Evolutionary conservation across 2,888 invertebrate species (phyloP), one percentile per base, ranked within the genome.

Genomic region (Hypsopygia costalis): DNA sequence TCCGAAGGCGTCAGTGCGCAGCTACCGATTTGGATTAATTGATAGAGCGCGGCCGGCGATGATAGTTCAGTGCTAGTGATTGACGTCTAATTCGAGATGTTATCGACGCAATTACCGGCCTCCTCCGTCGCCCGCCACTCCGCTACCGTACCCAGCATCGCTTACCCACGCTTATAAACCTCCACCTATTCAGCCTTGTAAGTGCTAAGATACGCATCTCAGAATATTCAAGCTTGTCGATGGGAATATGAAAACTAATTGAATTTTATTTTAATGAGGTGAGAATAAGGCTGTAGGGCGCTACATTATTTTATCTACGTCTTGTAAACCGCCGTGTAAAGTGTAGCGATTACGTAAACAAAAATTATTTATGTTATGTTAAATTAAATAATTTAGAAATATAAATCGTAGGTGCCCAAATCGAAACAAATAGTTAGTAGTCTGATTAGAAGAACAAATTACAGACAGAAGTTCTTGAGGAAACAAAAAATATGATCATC

Each of bases 11-110:
- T 72, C 74, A 62, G 68, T 70, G 60, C 62, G 58, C 60, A 55
- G 83, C 85, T 86, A 85, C 87, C 75, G 85, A 82, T 86, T 80
- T 72, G 70, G 70, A 76, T 79, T 86, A 87, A 88, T 87, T 87
- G 85, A 86, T 85, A 79, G 61, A 66, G 71, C 69, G 70, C 68
- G 60, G 66, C 60, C 57, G 58, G 57, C 70, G 79, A 79, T 82
- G 83, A 82, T 81, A 79, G 81, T 78, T 75, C 69, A 61, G 62
- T 53, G 52, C 55, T 59, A 65, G 72, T 78, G 87, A 87, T 85
- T 83, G 87, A 86, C 81, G 82, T 79, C 74, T 81, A 71, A 81
- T 81, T 76, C 71, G 68, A 81, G 85, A 86, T 86, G 79, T 74
- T 87, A 86, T 87, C 87, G 67, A 61, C 51, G 75, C 85, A 79